Conservation (phyloP, 92 coral and sea anemone genomes). For the Paramuricea clavata region DNA sequence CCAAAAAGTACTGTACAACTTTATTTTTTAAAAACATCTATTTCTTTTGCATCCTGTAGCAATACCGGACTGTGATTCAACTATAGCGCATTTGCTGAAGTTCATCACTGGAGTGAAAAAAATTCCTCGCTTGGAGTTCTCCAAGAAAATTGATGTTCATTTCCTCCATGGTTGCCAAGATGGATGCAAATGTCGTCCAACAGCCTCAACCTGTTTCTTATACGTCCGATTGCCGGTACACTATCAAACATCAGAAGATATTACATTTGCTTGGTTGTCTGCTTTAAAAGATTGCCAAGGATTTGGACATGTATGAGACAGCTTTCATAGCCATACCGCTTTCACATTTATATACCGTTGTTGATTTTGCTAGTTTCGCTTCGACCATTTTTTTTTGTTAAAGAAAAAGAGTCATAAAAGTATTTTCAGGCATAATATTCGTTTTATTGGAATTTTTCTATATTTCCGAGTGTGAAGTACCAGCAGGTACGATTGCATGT, state of each 20-base stretch:
- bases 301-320: constrained; percentile 31
- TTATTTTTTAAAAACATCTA: no score
- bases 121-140: neutral
- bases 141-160: neutral
- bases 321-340: constrained; percentile 13
- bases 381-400: no score
- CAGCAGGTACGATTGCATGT: no score
- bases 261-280: neutral
- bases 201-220: neutral
- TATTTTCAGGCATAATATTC: no score
- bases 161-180: neutral
- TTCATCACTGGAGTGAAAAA: neutral
- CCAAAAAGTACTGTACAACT: neutral
- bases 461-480: no score
- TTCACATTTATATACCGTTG: neutral
- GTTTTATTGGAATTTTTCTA: no score
- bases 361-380: no score
- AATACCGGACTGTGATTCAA: neutral
- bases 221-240: neutral
- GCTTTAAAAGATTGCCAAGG: neutral
- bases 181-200: neutral
- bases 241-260: neutral
- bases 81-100: neutral
- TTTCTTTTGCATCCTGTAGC: neutral
- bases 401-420: no score